Evolutionary conservation across 2,797 vertebrate genomes (phyloP).

Genomic region (Pyrocephalus nanus): DNA sequence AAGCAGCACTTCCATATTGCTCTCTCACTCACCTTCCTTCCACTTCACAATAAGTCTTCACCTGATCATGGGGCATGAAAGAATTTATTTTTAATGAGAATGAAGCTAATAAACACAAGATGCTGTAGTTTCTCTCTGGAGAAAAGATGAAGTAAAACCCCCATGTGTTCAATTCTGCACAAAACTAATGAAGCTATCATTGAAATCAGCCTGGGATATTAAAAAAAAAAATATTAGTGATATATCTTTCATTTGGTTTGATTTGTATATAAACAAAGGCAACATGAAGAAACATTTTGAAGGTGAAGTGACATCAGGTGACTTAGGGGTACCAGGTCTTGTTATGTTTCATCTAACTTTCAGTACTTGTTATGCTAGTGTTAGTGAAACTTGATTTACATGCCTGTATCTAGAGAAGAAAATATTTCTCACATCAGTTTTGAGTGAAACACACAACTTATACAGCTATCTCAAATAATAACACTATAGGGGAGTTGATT

Average conservation of each 20-base stretch:
- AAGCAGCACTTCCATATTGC: not conserved
- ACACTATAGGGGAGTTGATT: not conserved
- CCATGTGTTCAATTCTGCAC: not conserved
- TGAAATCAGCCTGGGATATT: not conserved
- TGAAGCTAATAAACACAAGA: not conserved
- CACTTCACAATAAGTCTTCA: not conserved
- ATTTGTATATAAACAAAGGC: not conserved
- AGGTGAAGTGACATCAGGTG: not conserved
- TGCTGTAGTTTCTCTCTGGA: not conserved
- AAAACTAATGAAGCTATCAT: not conserved
- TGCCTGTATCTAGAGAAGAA: not conserved
- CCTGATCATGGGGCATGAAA: not conserved
- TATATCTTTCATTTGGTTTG: not conserved
- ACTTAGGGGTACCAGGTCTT: not conserved
- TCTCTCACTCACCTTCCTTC: not conserved
- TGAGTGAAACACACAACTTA: not conserved
- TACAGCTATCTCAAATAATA: not conserved
- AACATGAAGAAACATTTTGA: not conserved
- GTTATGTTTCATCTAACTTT: not conserved
- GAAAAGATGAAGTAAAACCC: not conserved
- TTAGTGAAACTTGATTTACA: not conserved
- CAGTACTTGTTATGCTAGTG: not conserved
- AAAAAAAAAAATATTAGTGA: not conserved
- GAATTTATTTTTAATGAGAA: not conserved
- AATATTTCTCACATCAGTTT: not conserved